Percentiles rank a stretch among this genome's conserved stretches.
Conservation (phyloP, 1,140 invertebrate genomes). For the Sycophila sp. region DNA sequence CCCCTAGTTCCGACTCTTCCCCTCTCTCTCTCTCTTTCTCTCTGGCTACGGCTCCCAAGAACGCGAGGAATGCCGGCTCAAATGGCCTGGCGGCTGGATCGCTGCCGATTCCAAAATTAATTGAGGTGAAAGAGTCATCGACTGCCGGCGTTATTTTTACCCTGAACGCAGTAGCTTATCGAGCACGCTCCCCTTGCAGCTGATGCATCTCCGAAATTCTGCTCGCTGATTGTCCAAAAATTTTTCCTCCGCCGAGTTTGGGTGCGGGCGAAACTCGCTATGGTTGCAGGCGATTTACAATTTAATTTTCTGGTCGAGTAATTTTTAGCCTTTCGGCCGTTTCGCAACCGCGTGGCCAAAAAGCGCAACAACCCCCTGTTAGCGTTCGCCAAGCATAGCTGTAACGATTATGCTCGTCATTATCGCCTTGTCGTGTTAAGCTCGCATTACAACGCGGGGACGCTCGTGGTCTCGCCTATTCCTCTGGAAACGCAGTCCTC, state of each 20-base stretch:
- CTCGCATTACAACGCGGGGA: slow-evolving; percentile 43
- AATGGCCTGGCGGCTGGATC: slow-evolving; percentile 26
- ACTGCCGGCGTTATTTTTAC: slow-evolving; percentile 38
- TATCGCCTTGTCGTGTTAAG: slow-evolving; percentile 59
- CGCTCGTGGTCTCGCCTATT: not conserved
- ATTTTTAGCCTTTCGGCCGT: slow-evolving; percentile 47
- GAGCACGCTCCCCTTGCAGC: too few species aligned
- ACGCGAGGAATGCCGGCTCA: slow-evolving; percentile 23
- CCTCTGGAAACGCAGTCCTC: not conserved
- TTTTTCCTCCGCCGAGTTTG: slow-evolving; percentile 25
- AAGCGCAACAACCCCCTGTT: slow-evolving; percentile 41
- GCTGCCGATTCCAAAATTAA: slow-evolving; percentile 44
- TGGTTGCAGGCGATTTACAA: slow-evolving; percentile 47
- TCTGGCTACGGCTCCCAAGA: slow-evolving; percentile 15
- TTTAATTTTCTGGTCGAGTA: slow-evolving; percentile 57
- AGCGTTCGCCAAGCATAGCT: slow-evolving; percentile 54
- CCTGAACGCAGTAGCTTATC: not conserved
- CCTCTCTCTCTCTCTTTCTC: not conserved
- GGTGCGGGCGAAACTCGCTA: slow-evolving; percentile 7
- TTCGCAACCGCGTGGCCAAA: slow-evolving; percentile 38
- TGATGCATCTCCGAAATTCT: too few species aligned
- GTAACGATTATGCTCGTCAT: slow-evolving; percentile 59
- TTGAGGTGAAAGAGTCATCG: slow-evolving; percentile 36
- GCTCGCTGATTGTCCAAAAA: not conserved
- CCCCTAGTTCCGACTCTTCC: not conserved